Conservation (phyloP, 2,113 vertebrate genomes). For the Ranitomeya variabilis region DNA sequence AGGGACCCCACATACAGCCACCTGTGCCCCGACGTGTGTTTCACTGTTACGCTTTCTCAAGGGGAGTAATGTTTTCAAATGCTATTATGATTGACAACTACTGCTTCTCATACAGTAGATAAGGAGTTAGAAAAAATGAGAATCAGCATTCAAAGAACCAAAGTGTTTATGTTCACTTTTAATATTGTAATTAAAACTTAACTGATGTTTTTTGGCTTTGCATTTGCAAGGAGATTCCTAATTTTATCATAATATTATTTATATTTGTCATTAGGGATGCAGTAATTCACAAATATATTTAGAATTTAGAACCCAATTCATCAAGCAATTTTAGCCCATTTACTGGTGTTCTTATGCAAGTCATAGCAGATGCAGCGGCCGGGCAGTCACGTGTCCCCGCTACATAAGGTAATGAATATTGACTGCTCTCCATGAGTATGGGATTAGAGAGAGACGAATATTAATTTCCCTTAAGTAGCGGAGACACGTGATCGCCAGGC, state of each 20-base stretch:
- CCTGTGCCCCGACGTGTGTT: too few species aligned
- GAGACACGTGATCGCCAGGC: too few species aligned
- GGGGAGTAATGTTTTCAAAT: slow-evolving; percentile 59
- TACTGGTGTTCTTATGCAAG: too few species aligned
- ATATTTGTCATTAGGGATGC: background rate
- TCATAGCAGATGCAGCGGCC: too few species aligned
- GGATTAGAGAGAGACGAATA: too few species aligned
- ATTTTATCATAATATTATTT: background rate
- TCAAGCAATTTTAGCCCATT: too few species aligned
- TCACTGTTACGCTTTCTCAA: too few species aligned
- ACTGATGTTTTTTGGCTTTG: background rate
- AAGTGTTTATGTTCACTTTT: background rate
- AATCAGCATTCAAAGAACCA: slow-evolving; percentile 60
- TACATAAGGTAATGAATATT: too few species aligned
- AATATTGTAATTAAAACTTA: slow-evolving; percentile 18
- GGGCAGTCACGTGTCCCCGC: too few species aligned
- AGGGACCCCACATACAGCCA: too few species aligned
- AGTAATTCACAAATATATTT: background rate
- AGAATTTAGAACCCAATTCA: background rate
- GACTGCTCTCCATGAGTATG: too few species aligned
- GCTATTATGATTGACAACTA: slow-evolving; percentile 64
- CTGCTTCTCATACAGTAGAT: slow-evolving; percentile 66
- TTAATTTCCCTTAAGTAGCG: too few species aligned
- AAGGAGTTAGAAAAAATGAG: slow-evolving; percentile 66
- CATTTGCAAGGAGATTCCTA: background rate